Evolutionary conservation across 2,797 vertebrate species (phyloP).

Genomic region (Brotula barbata): DNA sequence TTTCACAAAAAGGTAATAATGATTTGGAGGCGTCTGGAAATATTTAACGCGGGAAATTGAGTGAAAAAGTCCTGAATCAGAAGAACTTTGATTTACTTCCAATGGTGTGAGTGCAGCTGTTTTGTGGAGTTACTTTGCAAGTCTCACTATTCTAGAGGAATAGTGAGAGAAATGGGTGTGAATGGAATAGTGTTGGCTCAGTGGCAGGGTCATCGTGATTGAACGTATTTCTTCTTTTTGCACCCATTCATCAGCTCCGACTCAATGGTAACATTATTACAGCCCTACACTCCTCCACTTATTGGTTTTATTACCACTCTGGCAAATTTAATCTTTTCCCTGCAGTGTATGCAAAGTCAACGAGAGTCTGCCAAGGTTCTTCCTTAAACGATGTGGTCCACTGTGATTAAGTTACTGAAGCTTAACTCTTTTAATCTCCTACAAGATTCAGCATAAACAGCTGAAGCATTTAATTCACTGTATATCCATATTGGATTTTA

Average conservation of each 20-base stretch:
- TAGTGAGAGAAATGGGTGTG: conserved; percentile 42
- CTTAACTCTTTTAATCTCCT: conserved; percentile 26
- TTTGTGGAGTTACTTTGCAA: conserved; percentile 41
- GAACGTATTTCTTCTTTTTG: conserved; percentile 34
- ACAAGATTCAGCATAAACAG: conserved; percentile 12
- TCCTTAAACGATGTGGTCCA: conserved; percentile 25
- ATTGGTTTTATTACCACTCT: conserved; percentile 57
- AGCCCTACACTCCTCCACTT: conserved; percentile 40
- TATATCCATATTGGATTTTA: neutral
- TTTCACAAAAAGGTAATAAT: conserved; percentile 15
- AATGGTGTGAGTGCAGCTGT: conserved; percentile 36
- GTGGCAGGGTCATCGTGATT: conserved; percentile 43
- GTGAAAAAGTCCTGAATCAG: conserved; percentile 3
- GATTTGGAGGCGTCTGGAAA: conserved; percentile 28
- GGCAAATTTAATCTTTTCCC: conserved; percentile 51
- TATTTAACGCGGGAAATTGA: conserved; percentile 15
- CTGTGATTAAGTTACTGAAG: conserved; percentile 32
- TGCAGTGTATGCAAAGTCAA: conserved; percentile 52
- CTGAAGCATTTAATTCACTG: conserved; percentile 2
- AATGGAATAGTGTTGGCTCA: conserved; percentile 47
- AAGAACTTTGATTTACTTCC: conserved; percentile 37
- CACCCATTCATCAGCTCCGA: conserved; percentile 51
- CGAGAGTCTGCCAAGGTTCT: conserved; percentile 23
- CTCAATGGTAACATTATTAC: conserved; percentile 60
- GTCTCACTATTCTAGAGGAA: too few species aligned